Conservation (phyloP, 2,113 vertebrate genomes). For the Stegastes partitus region DNA sequence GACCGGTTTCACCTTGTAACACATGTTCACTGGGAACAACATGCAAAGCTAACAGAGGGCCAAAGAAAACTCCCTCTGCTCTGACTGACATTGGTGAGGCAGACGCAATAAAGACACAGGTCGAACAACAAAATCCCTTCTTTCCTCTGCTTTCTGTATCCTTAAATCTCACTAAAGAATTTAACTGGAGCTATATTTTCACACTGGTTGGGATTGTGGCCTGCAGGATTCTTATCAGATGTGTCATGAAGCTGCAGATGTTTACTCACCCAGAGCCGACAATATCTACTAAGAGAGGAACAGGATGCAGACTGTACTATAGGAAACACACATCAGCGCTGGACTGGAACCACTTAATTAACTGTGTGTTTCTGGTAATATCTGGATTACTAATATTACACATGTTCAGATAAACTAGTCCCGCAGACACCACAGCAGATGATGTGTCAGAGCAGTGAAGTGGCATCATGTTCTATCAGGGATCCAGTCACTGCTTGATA, state of each 20-base stretch:
- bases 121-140: neutral
- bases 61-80: constrained; percentile 23
- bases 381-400: constrained; percentile 36
- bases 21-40: constrained; percentile 55
- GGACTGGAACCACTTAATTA: constrained; percentile 42
- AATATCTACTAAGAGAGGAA: constrained; percentile 31
- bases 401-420: constrained; percentile 6
- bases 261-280: constrained; percentile 51
- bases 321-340: constrained; percentile 53
- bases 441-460: neutral
- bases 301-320: constrained; percentile 58
- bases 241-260: constrained; percentile 35
- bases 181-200: neutral
- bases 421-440: neutral
- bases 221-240: constrained; percentile 44
- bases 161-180: neutral
- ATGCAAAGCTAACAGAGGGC: constrained; percentile 5
- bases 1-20: constrained; percentile 59
- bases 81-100: constrained; percentile 2
- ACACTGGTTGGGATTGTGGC: neutral
- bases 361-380: constrained; percentile 35
- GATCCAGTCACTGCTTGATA: no score
- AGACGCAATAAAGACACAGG: neutral
- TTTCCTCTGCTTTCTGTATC: neutral
- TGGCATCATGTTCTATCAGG: no score